These are phyloP conservation scores for Dendrocincla fuliginosa DNA, from an alignment of 2,797 vertebrate genomes.

Conservation along the genomic window DNA sequence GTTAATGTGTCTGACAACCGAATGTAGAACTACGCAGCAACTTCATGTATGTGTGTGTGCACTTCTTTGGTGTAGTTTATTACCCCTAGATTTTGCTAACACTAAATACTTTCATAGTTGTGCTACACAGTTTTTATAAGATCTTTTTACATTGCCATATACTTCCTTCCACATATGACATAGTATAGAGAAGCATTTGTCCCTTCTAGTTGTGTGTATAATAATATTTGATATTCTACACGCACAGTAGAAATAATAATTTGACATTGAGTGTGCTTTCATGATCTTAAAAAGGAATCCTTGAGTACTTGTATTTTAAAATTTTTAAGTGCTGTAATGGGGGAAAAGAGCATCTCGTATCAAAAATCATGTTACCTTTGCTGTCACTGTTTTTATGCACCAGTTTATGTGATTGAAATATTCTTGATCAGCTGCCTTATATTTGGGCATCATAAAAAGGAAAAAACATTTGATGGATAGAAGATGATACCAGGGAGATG, in stretches of 20 bases:
- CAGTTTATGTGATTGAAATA: neutral
- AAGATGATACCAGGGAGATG: neutral
- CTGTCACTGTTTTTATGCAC: neutral
- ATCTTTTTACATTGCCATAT: neutral
- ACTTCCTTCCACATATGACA: neutral
- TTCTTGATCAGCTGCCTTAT: neutral
- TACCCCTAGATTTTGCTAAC: neutral
- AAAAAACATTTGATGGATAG: neutral
- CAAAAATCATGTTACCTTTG: neutral
- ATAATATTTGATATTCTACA: neutral
- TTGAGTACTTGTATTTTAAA: neutral
- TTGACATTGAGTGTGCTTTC: neutral
- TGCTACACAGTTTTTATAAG: neutral
- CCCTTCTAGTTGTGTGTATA: neutral
- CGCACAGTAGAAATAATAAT: neutral
- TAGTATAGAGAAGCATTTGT: conserved; percentile 13
- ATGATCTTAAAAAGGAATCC: neutral
- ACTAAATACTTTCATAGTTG: conserved; percentile 13
- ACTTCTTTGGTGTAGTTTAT: neutral
- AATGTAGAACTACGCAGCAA: neutral
- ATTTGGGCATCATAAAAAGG: neutral
- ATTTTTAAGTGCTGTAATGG: neutral
- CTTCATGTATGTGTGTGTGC: neutral
- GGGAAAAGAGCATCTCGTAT: neutral
- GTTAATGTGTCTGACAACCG: neutral